Conservation (phyloP, 1,140 invertebrate genomes). For the Magallana angulata region DNA sequence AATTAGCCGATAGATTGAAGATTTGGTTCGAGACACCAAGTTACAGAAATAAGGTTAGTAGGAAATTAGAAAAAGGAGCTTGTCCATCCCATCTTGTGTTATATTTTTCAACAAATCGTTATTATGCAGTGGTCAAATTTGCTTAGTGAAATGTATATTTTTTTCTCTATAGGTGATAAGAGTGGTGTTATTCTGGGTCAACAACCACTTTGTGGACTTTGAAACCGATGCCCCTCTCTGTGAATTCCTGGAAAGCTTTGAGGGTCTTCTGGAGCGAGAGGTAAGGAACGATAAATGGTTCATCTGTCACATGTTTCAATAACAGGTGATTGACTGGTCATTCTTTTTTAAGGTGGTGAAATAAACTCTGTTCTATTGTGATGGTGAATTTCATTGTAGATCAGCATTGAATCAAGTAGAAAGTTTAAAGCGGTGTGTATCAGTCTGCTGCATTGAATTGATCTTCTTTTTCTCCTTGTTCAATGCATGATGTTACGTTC, state of each 20-base stretch:
- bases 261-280: slow-evolving; percentile 81
- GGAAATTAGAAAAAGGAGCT: background rate
- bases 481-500: slow-evolving; percentile 25
- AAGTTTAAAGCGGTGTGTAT: slow-evolving; percentile 19
- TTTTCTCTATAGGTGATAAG: slow-evolving; percentile 87
- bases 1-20: slow-evolving; percentile 92
- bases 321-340: too few relatives aligned
- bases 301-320: background rate
- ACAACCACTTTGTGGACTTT: slow-evolving; percentile 99
- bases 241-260: slow-evolving; percentile 97
- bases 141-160: background rate
- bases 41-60: slow-evolving; percentile 85
- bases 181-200: slow-evolving; percentile 98
- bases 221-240: slow-evolving; percentile 97
- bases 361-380: background rate
- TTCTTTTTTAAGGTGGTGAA: background rate
- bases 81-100: background rate
- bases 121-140: background rate
- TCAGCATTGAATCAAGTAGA: slow-evolving; percentile 33
- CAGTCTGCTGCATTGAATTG: background rate
- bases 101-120: too few relatives aligned
- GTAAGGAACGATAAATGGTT: slow-evolving; percentile 60
- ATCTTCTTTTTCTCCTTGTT: slow-evolving; percentile 2
- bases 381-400: slow-evolving; percentile 23
- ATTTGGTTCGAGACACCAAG: slow-evolving; percentile 89